Conservation (phyloP, 1,140 invertebrate species). For the Danaus melanippus region DNA sequence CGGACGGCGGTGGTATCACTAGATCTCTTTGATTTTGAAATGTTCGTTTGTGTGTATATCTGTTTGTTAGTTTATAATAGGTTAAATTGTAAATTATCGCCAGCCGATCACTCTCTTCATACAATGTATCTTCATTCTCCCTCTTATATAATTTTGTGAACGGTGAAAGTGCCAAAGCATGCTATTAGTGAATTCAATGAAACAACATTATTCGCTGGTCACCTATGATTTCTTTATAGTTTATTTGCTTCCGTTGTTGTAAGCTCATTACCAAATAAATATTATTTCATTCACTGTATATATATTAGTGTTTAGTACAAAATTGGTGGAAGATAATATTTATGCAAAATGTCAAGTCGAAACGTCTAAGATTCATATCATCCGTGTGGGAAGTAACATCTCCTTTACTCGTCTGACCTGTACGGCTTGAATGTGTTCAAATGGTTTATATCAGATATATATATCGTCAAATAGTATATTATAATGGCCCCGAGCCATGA, state of each 20-base stretch:
- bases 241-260: constrained; percentile 31
- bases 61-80: constrained; percentile 56
- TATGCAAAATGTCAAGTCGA: constrained; percentile 29
- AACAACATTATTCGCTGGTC: constrained; percentile 13
- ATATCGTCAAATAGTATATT: constrained; percentile 9
- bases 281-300: constrained; percentile 49
- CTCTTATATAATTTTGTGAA: constrained; percentile 33
- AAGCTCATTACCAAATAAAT: constrained; percentile 65
- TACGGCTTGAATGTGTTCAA: constrained; percentile 20
- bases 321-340: constrained; percentile 61
- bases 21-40: constrained; percentile 10
- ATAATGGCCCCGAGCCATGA: constrained; percentile 16
- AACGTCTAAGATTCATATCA: constrained; percentile 24
- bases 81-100: constrained; percentile 59
- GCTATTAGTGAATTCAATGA: constrained; percentile 27
- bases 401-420: constrained; percentile 8
- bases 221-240: constrained; percentile 12
- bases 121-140: constrained; percentile 29
- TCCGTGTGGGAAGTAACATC: constrained; percentile 19
- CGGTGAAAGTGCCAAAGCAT: constrained; percentile 62
- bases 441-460: constrained; percentile 17
- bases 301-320: constrained; percentile 66
- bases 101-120: constrained; percentile 10
- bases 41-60: constrained; percentile 63
- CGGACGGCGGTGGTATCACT: background rate